A percentile compares a stretch with the other conserved stretches of the same genome.
These are phyloP conservation scores for Pseudomyrmex gracilis DNA, from an alignment of 1,140 invertebrate genomes.

Conservation along the genomic window DNA sequence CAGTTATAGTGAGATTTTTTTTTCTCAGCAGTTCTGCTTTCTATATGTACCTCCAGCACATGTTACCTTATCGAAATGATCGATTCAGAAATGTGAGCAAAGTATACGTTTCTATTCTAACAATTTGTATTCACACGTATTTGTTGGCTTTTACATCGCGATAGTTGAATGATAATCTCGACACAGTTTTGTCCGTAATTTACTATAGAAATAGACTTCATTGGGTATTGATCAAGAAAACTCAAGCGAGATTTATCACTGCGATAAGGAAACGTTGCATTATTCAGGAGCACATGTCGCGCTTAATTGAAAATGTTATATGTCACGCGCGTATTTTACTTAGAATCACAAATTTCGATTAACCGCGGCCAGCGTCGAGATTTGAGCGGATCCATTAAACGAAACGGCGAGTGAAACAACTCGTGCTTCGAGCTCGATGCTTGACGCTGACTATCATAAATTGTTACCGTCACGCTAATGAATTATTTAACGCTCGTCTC, in stretches of 20 bases:
- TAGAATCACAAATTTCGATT: constrained; percentile 43
- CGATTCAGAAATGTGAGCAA: constrained; percentile 15
- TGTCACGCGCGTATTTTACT: constrained; percentile 25
- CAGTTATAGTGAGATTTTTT: too few relatives aligned
- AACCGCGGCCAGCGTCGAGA: not conserved
- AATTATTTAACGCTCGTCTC: constrained; percentile 50
- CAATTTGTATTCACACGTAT: constrained; percentile 30
- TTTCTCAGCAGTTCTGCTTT: not conserved
- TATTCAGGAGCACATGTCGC: constrained; percentile 40
- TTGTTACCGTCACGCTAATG: constrained; percentile 38
- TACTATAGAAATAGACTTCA: constrained; percentile 24
- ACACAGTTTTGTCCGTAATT: constrained; percentile 2
- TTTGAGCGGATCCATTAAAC: constrained; percentile 11
- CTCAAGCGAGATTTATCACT: not conserved
- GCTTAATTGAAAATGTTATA: constrained; percentile 37
- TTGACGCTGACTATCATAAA: constrained; percentile 32
- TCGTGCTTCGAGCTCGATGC: not conserved
- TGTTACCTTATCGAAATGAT: constrained; percentile 47
- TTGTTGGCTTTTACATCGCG: constrained; percentile 7
- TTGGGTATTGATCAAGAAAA: constrained; percentile 1
- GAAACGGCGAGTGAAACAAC: constrained; percentile 8
- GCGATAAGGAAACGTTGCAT: constrained; percentile 36
- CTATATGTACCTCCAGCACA: not conserved
- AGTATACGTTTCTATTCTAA: constrained; percentile 24
- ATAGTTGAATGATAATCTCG: constrained; percentile 3